phyloP scores from a whole-genome alignment of 2,113 vertebrate genomes.

The Larimichthys crocea region DNA sequence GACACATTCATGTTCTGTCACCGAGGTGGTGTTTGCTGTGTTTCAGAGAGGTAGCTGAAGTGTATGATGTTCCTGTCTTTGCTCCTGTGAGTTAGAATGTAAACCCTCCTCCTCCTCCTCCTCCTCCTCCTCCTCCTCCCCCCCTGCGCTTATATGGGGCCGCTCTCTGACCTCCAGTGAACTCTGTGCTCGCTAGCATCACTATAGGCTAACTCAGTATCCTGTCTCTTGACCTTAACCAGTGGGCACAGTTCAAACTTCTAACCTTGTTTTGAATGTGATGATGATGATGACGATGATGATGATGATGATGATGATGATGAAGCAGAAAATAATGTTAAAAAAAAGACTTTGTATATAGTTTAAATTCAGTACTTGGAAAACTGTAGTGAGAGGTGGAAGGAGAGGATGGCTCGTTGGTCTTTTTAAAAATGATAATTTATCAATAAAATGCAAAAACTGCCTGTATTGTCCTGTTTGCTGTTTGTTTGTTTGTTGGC shows the following conservation, averaged over 20 bases:
- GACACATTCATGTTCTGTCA: slow-evolving; percentile 34
- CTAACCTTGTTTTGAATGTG: slow-evolving; percentile 83
- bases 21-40: slow-evolving; percentile 44
- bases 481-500: slow-evolving; percentile 12
- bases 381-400: slow-evolving; percentile 70
- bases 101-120: slow-evolving; percentile 54
- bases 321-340: slow-evolving; percentile 51
- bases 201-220: slow-evolving; percentile 69
- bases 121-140: slow-evolving; percentile 11
- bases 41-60: slow-evolving; percentile 54
- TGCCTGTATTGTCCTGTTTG: slow-evolving; percentile 1
- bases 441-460: slow-evolving; percentile 85
- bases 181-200: slow-evolving; percentile 68
- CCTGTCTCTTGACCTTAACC: slow-evolving; percentile 69
- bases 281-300: slow-evolving; percentile 60
- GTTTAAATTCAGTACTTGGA: slow-evolving; percentile 74
- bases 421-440: slow-evolving; percentile 88
- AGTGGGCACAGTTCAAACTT: slow-evolving; percentile 71
- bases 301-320: slow-evolving; percentile 49
- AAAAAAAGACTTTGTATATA: slow-evolving; percentile 77
- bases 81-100: slow-evolving; percentile 73
- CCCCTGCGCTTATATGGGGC: slow-evolving; percentile 42
- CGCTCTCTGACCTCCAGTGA: slow-evolving; percentile 65
- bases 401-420: slow-evolving; percentile 68
- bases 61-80: slow-evolving; percentile 49